These are phyloP conservation scores for Mormyrops boulengeri DNA, from an alignment of 2,797 vertebrate species.

Conservation along the genomic window DNA sequence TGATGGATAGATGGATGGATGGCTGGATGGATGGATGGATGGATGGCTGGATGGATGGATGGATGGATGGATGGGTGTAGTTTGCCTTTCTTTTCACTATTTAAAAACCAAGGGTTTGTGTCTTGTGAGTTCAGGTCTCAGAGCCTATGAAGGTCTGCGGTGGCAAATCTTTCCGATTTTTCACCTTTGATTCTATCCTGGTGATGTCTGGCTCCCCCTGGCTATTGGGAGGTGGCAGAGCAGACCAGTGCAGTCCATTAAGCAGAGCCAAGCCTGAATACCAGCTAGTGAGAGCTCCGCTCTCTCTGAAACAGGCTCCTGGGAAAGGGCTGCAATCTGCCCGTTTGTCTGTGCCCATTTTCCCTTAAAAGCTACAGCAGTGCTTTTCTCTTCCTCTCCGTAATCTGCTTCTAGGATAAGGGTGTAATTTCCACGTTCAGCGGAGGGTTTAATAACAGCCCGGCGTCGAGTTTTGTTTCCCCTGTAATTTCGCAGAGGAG, in stretches of 20 bases:
- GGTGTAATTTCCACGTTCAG: slow-evolving; percentile 31
- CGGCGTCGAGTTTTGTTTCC: slow-evolving; percentile 33
- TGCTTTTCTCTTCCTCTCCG: neutral
- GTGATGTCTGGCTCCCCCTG: neutral
- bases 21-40: neutral
- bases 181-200: neutral
- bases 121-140: neutral
- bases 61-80: neutral
- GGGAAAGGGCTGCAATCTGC: neutral
- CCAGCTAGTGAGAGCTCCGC: neutral
- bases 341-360: neutral
- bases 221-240: neutral
- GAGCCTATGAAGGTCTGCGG: neutral
- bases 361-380: neutral
- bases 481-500: slow-evolving; percentile 47
- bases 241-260: neutral
- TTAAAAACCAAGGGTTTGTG: neutral
- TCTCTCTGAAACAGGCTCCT: neutral
- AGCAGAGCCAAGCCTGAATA: neutral
- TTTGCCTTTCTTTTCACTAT: neutral
- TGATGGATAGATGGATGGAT: neutral
- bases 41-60: neutral
- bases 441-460: slow-evolving; percentile 28
- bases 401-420: slow-evolving; percentile 16
- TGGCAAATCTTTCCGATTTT: neutral